Evolutionary conservation across 1,140 invertebrate species (phyloP).

Genomic region (Tetramorium parvispinum): DNA sequence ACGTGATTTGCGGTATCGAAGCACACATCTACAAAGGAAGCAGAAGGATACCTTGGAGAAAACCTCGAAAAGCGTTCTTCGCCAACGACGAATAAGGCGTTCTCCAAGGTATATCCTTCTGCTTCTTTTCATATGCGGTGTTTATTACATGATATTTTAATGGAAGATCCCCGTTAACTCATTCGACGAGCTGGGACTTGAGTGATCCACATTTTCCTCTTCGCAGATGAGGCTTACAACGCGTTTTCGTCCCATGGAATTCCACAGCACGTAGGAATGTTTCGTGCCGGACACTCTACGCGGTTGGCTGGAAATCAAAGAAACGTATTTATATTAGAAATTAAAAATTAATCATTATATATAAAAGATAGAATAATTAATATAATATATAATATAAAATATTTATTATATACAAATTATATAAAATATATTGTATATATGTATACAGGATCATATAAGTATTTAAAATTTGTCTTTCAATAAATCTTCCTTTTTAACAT

Average conservation of each 20-base stretch:
- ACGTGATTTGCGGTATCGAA: background rate
- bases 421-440: no score
- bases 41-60: background rate
- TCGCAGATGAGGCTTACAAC: constrained; percentile 24
- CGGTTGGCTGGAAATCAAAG: background rate
- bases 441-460: background rate
- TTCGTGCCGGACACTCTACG: constrained; percentile 35
- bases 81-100: constrained; percentile 29
- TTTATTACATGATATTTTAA: background rate
- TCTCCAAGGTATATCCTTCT: background rate
- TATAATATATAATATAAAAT: no score
- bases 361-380: background rate
- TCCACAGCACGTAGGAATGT: constrained; percentile 45
- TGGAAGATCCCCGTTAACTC: constrained; percentile 9
- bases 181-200: constrained; percentile 15
- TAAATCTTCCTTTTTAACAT: background rate
- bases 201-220: background rate
- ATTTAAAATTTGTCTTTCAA: background rate
- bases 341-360: background rate
- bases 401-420: no score
- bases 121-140: background rate
- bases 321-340: background rate
- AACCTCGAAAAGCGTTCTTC: constrained; percentile 38
- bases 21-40: background rate
- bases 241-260: background rate